Percentiles rank a stretch among this genome's conserved stretches.
These are phyloP conservation scores for Percopsis omiscomaycus DNA, from an alignment of 2,797 vertebrate species.

Conservation along the genomic window DNA sequence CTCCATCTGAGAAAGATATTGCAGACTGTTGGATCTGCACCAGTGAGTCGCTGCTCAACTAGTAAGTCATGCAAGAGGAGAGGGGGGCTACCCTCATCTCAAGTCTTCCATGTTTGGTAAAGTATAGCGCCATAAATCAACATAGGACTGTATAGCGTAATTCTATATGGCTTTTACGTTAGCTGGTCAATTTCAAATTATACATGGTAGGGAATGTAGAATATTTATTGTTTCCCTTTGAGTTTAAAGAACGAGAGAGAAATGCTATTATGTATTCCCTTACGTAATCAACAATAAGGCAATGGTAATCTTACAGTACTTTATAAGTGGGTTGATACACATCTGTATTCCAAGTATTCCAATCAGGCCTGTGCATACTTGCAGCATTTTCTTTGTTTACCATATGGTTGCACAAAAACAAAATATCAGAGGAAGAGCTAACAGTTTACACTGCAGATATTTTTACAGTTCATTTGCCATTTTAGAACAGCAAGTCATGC, in stretches of 20 bases:
- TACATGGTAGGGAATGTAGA: no score
- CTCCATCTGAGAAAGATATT: constrained; percentile 38
- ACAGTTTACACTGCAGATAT: neutral
- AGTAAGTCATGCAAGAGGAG: constrained; percentile 13
- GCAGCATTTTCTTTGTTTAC: neutral
- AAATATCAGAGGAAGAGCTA: neutral
- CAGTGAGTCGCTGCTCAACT: constrained; percentile 14
- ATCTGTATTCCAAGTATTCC: neutral
- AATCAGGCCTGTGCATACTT: no score
- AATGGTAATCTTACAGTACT: no score
- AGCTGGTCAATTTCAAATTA: neutral
- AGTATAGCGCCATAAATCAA: constrained; percentile 34
- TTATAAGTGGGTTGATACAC: neutral
- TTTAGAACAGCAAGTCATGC: no score
- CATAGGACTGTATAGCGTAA: neutral
- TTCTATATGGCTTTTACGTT: no score
- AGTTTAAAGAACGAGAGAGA: no score
- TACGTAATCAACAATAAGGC: neutral
- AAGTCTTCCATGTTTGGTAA: constrained; percentile 17
- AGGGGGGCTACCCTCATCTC: neutral
- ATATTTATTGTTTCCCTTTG: no score
- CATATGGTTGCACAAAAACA: neutral
- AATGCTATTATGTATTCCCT: neutral
- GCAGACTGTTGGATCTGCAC: constrained; percentile 15
- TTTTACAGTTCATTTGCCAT: neutral